These are phyloP conservation scores for Hoplostethus atlanticus DNA, from an alignment of 2,797 vertebrate species.

Conservation along the genomic window DNA sequence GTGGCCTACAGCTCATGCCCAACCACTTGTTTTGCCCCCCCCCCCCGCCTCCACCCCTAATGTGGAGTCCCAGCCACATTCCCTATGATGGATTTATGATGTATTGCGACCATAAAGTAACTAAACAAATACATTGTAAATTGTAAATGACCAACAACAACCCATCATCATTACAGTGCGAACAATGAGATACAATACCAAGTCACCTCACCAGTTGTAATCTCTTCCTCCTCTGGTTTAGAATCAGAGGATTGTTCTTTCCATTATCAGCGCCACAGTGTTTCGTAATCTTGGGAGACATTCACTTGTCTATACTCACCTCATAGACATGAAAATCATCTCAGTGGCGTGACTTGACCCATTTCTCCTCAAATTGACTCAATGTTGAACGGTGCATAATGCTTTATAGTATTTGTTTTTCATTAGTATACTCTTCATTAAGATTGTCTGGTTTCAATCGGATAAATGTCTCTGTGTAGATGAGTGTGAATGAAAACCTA, in stretches of 20 bases:
- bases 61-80: conserved; percentile 61
- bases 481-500: conserved; percentile 64
- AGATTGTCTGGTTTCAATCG: conserved; percentile 70
- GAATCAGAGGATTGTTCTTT: conserved; percentile 45
- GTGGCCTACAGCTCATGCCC: conserved; percentile 69
- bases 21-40: conserved; percentile 65
- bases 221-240: conserved; percentile 50
- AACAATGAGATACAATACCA: conserved; percentile 64
- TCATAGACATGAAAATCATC: conserved; percentile 50
- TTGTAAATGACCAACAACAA: conserved; percentile 72
- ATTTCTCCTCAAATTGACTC: conserved; percentile 53
- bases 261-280: conserved; percentile 53
- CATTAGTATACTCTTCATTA: conserved; percentile 70
- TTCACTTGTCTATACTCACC: conserved; percentile 32
- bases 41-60: conserved; percentile 17
- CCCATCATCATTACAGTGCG: conserved; percentile 68
- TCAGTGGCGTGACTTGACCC: conserved; percentile 77
- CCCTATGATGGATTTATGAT: conserved; percentile 68
- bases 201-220: conserved; percentile 51
- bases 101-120: conserved; percentile 68
- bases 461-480: conserved; percentile 77
- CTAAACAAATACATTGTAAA: conserved; percentile 65
- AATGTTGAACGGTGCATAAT: conserved; percentile 73
- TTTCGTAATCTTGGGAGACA: conserved; percentile 59
- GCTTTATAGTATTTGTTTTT: conserved; percentile 79